Evolutionary conservation across 2,888 invertebrate species (phyloP).

Genomic region (Julus scanicus): DNA sequence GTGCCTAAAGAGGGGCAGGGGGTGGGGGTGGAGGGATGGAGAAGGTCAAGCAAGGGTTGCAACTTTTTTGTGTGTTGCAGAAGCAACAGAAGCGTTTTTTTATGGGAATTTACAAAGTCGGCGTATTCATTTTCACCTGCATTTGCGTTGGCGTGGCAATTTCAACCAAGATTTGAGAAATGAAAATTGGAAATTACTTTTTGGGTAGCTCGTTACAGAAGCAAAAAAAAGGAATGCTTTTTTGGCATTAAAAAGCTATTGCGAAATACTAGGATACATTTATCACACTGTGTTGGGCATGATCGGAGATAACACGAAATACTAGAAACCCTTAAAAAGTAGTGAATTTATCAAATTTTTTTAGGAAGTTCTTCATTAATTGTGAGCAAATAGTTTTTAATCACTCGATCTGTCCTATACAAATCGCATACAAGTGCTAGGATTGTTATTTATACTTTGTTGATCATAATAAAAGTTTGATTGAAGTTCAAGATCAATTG

Average conservation of each 20-base stretch:
- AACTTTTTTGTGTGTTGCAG: background rate
- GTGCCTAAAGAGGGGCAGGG: conserved; percentile 11
- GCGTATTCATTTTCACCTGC: background rate
- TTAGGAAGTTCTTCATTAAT: no score
- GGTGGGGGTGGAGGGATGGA: background rate
- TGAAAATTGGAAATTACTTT: conserved; percentile 21
- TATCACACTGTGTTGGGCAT: background rate
- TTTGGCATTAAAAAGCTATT: background rate
- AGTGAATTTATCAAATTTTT: no score
- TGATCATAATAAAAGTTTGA: no score
- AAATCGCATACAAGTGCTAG: no score
- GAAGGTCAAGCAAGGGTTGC: conserved; percentile 42
- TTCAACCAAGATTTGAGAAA: conserved; percentile 6
- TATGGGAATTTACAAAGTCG: background rate
- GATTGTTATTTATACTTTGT: no score
- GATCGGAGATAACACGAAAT: no score
- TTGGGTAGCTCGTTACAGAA: background rate
- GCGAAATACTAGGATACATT: background rate
- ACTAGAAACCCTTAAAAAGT: no score
- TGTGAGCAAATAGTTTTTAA: no score
- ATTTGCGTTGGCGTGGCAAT: conserved; percentile 7
- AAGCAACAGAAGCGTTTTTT: conserved; percentile 21
- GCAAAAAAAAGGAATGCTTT: background rate
- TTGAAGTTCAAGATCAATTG: no score
- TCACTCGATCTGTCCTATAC: no score